Percentiles rank a stretch among this genome's conserved stretches.
Conservation (phyloP, 2,888 invertebrate species). For the Leptinotarsa juncta region DNA sequence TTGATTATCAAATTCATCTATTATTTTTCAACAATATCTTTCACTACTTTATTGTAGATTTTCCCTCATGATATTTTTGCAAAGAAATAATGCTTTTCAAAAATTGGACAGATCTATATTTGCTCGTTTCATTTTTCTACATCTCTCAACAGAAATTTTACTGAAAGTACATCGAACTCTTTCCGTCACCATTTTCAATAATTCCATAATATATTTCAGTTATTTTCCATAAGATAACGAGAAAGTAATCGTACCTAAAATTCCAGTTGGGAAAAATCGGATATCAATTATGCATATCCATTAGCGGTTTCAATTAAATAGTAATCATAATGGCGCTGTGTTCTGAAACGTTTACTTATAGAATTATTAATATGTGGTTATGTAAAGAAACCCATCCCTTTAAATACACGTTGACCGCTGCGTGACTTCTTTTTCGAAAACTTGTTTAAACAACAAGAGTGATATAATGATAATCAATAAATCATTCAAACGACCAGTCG, state of each 20-base stretch:
- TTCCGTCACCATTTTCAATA: background rate
- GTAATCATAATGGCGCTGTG: background rate
- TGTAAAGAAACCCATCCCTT: conserved; percentile 3
- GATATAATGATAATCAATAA: background rate
- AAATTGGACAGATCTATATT: no score
- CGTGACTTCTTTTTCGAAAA: conserved; percentile 19
- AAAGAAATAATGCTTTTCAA: no score
- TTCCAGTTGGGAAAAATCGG: background rate
- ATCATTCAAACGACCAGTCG: background rate
- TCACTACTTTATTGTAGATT: no score
- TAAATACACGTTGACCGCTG: conserved; percentile 7
- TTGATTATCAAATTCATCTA: no score
- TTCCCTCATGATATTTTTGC: no score
- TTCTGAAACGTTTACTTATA: background rate
- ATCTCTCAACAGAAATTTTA: no score
- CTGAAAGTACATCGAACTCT: no score
- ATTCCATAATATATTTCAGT: background rate
- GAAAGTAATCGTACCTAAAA: background rate
- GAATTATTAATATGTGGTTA: conserved; percentile 4
- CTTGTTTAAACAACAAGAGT: background rate
- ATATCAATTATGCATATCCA: background rate
- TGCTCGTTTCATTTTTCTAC: no score
- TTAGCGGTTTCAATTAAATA: background rate
- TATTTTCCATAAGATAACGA: background rate
- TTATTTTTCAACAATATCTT: no score